Evolutionary conservation across 2,888 invertebrate species (phyloP).

Genomic region (Torymus auratus): DNA sequence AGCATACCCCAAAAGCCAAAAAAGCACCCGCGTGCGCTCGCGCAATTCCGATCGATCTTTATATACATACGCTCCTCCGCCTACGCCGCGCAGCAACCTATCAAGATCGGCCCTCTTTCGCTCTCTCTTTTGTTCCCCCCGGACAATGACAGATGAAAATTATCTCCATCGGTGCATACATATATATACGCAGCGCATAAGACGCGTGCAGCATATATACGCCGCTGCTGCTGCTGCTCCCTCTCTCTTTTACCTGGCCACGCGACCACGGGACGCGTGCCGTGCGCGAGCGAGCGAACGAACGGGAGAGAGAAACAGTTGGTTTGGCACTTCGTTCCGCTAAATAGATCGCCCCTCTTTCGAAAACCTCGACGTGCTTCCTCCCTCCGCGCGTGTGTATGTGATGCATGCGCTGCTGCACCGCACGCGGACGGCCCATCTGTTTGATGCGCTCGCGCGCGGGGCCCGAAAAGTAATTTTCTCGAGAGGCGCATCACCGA

Average conservation of each 20-base stretch:
- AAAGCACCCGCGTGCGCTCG: too few relatives aligned
- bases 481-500: neutral
- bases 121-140: constrained; percentile 42
- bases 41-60: too few relatives aligned
- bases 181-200: neutral
- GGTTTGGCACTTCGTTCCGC: constrained; percentile 46
- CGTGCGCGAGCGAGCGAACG: constrained; percentile 4
- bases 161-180: constrained; percentile 24
- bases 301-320: constrained; percentile 37
- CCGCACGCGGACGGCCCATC: constrained; percentile 5
- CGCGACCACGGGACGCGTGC: constrained; percentile 24
- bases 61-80: too few relatives aligned
- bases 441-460: constrained; percentile 19
- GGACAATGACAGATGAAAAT: constrained; percentile 52
- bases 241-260: constrained; percentile 20
- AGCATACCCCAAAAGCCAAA: too few relatives aligned
- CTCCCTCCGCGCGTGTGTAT: neutral
- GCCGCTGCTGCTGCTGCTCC: neutral
- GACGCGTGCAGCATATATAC: neutral
- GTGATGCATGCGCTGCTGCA: too few relatives aligned
- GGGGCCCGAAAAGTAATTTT: constrained; percentile 33
- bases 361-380: constrained; percentile 26
- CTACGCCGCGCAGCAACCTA: neutral
- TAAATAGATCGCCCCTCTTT: constrained; percentile 24
- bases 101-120: neutral